Percentiles rank a stretch among this genome's conserved stretches.
These are phyloP conservation scores for Wasmannia auropunctata DNA, from an alignment of 1,140 invertebrate genomes.

Conservation along the genomic window DNA sequence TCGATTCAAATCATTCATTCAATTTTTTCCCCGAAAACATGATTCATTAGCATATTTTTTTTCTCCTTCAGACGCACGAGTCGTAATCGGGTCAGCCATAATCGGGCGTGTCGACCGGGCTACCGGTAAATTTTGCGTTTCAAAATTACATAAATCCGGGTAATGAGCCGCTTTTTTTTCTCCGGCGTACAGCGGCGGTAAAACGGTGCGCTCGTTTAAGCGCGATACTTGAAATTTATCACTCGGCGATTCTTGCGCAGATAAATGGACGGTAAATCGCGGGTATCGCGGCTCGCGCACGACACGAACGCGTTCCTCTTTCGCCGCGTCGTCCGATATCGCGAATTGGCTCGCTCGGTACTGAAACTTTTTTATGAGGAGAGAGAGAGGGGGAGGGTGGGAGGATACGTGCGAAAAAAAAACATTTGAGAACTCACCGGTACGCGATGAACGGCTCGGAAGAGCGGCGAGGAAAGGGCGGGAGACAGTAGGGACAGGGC, in stretches of 20 bases:
- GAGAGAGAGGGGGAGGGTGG: no score
- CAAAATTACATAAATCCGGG: slow-evolving; percentile 23
- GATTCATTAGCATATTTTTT: slow-evolving; percentile 42
- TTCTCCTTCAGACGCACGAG: not conserved
- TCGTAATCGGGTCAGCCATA: slow-evolving; percentile 12
- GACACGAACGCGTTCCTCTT: slow-evolving; percentile 49
- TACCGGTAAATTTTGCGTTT: slow-evolving; percentile 25
- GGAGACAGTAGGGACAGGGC: not conserved
- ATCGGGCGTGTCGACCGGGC: slow-evolving; percentile 3
- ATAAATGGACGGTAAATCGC: slow-evolving; percentile 69
- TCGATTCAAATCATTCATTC: slow-evolving; percentile 20
- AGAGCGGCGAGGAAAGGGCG: not conserved
- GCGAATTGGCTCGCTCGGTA: slow-evolving; percentile 61
- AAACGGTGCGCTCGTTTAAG: slow-evolving; percentile 63
- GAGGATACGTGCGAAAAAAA: slow-evolving; percentile 18
- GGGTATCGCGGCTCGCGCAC: slow-evolving; percentile 53
- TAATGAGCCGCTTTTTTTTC: slow-evolving; percentile 37
- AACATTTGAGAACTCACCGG: not conserved
- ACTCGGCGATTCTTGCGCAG: slow-evolving; percentile 53
- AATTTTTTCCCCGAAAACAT: slow-evolving; percentile 19
- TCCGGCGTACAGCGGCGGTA: not conserved
- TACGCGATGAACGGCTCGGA: not conserved
- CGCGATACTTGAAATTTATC: slow-evolving; percentile 57
- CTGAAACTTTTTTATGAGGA: slow-evolving; percentile 27
- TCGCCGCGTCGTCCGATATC: slow-evolving; percentile 46